Evolutionary conservation across 2,797 vertebrate species (phyloP).

Genomic region (Amblyopsis hoosieri): DNA sequence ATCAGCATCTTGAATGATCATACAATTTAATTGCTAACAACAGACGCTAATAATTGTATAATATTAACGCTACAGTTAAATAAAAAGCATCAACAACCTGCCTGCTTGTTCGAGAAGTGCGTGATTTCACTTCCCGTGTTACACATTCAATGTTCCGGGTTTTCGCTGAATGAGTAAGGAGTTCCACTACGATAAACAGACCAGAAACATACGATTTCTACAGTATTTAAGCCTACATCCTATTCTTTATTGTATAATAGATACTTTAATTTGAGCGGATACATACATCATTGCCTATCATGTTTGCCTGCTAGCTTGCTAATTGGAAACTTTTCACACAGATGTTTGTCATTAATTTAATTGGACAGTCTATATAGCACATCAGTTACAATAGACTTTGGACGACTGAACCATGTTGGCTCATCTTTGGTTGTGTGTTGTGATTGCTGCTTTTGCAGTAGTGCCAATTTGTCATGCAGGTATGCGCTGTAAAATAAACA

Average conservation of each 20-base stretch:
- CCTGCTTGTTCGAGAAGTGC: constrained; percentile 22
- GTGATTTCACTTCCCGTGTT: constrained; percentile 69
- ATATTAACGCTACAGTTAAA: constrained; percentile 13
- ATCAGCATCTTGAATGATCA: constrained; percentile 74
- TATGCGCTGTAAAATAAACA: constrained; percentile 2
- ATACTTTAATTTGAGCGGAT: background rate
- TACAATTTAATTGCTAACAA: constrained; percentile 2
- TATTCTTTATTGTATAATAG: too few relatives aligned
- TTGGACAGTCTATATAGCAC: constrained; percentile 40
- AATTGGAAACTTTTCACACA: constrained; percentile 28
- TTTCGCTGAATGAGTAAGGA: background rate
- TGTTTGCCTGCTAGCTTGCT: too few relatives aligned
- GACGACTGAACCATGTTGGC: constrained; percentile 40
- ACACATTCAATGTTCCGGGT: constrained; percentile 38
- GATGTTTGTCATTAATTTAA: constrained; percentile 53
- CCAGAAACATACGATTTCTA: background rate
- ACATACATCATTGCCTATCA: background rate
- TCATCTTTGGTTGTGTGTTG: constrained; percentile 17
- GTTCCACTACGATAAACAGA: constrained; percentile 30
- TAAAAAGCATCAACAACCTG: constrained; percentile 16
- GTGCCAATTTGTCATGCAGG: constrained; percentile 32
- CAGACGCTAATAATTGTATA: background rate
- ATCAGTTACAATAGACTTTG: rapidly evolving
- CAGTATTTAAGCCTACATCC: too few relatives aligned
- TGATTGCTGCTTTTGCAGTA: constrained; percentile 33